Base-by-base conservation (phyloP, 2,888 invertebrate genomes). In the Coecobrya sp. region DNA sequence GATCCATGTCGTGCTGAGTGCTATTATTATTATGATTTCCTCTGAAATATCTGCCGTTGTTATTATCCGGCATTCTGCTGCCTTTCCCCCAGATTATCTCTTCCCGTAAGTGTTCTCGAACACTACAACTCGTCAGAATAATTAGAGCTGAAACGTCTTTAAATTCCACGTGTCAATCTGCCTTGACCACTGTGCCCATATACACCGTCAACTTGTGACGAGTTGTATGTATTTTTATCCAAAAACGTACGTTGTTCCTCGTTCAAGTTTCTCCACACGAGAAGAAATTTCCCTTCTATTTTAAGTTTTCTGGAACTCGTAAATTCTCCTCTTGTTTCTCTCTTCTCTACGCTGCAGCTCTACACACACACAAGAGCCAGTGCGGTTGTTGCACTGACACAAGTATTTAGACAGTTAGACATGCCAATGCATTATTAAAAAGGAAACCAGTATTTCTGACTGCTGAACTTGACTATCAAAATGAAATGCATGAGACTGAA, bases 31-130 rank as follows among this genome's bases (percentile, higher is more conserved):
- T 7, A 2, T 36, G 36, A 36, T 36, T 36, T 4, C 36, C 13
- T 27, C 59, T 27, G 11, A 82, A 55, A 30, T 79, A 27, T 52
- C 27, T 79, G 25, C 84, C 89, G 45, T 90, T 90, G 30, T 90
- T 90, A 42, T 90, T 90, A 85, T 76, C 90, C 16, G 90, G 90
- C 90, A 90, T 90, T 27, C 55, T 86, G n/a, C 11, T 1, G 27
- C 36, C 36, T n/a, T n/a, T n/a, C n/a, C n/a, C n/a, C n/a, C n/a
- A n/a, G n/a, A n/a, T n/a, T n/a, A n/a, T n/a, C n/a, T n/a, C n/a
- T n/a, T n/a, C n/a, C n/a, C n/a, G n/a, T n/a, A 10, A 68, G 13
- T 10, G 25, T 13, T 68, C 25, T 25, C 27, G 10, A 68, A 30
- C 11, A 27, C 30, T 13, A 7, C 0, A 4, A 25, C n/a, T n/a